phyloP scores from a whole-genome alignment of 2,888 invertebrate genomes.

The Agonopterix heracliana region DNA sequence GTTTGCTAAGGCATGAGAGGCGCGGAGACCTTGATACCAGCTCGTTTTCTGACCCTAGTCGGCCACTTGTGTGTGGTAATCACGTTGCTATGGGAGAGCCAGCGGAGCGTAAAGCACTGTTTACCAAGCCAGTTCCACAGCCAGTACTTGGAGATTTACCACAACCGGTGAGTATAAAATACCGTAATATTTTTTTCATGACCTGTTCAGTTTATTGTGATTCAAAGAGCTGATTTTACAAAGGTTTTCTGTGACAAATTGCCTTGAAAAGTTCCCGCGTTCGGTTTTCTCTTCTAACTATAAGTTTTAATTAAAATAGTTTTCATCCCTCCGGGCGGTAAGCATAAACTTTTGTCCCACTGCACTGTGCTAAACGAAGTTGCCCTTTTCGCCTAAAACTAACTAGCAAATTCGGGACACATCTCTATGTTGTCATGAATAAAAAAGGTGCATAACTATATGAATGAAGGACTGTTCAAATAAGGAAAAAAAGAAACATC shows the following conservation, averaged over 20 bases:
- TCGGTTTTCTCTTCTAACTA: background rate
- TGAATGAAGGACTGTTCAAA: too few species aligned
- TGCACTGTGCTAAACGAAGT: too few species aligned
- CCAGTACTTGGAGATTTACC: constrained; percentile 71
- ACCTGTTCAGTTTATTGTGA: too few species aligned
- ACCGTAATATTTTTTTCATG: background rate
- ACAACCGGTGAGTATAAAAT: constrained; percentile 65
- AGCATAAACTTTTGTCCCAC: too few species aligned
- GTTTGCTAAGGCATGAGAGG: constrained; percentile 55
- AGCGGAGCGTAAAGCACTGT: constrained; percentile 72
- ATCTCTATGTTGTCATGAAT: too few species aligned
- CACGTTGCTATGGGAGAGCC: constrained; percentile 80
- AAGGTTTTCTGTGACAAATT: background rate
- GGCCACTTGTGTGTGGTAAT: constrained; percentile 82
- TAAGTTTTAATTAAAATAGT: too few species aligned
- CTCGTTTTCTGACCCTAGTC: constrained; percentile 81
- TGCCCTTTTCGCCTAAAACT: too few species aligned
- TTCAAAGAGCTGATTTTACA: background rate
- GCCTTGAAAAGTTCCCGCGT: background rate
- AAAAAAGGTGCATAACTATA: too few species aligned
- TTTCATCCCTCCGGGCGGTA: too few species aligned
- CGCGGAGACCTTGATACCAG: constrained; percentile 75
- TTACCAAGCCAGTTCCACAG: constrained; percentile 65
- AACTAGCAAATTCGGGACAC: too few species aligned
- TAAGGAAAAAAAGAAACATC: too few species aligned